Conservation (phyloP, 2,113 vertebrate genomes). For the Platycercus adscitus region DNA sequence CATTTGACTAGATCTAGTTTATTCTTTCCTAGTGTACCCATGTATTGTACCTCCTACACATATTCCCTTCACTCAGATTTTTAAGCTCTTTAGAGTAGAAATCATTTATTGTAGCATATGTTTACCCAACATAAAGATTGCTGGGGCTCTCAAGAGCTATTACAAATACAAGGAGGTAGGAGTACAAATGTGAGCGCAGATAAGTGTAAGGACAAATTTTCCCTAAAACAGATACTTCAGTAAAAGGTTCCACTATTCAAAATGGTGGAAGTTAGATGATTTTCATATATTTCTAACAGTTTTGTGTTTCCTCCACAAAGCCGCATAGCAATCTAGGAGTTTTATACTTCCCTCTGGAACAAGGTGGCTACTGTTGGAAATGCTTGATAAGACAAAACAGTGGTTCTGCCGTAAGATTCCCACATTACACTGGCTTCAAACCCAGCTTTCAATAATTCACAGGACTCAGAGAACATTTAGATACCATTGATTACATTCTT, state of each 20-base stretch:
- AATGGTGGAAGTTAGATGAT: neutral
- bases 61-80: neutral
- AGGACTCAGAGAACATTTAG: neutral
- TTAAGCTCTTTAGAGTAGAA: neutral
- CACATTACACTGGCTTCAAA: neutral
- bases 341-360: neutral
- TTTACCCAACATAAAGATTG: neutral
- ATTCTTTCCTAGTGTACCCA: neutral
- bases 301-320: neutral
- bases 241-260: neutral
- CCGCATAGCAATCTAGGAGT: neutral
- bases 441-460: neutral
- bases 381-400: neutral
- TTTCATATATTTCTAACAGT: neutral
- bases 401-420: neutral
- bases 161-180: neutral
- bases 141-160: neutral
- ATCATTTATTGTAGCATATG: neutral
- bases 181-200: neutral
- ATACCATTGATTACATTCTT: neutral
- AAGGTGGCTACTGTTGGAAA: neutral
- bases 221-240: neutral
- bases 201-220: neutral
- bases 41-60: neutral
- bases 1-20: neutral